A percentile compares a stretch with the other conserved stretches of the same genome.
Conservation (phyloP, 1,140 invertebrate species). For the Pseudomyrmex dendroicus region DNA sequence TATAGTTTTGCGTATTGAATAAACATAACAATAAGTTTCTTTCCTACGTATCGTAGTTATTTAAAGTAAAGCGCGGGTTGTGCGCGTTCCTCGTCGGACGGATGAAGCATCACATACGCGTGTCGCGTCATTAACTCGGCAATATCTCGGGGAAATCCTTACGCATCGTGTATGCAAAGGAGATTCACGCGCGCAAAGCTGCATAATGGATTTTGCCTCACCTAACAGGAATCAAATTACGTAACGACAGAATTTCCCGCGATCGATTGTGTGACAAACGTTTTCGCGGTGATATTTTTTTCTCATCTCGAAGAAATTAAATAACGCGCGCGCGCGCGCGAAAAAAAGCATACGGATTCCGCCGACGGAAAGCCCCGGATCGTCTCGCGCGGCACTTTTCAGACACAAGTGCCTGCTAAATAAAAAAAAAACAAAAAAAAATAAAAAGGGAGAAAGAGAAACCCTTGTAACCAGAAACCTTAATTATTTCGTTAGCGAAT, state of each 20-base stretch:
- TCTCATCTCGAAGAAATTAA: background rate
- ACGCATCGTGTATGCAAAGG: background rate
- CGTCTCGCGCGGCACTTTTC: background rate
- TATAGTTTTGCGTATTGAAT: too few species aligned
- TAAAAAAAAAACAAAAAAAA: too few species aligned
- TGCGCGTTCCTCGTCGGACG: too few species aligned
- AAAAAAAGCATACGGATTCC: background rate
- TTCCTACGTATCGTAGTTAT: too few species aligned
- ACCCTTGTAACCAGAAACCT: background rate
- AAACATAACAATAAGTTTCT: too few species aligned
- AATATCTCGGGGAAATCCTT: constrained; percentile 33
- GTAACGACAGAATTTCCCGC: background rate
- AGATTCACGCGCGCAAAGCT: background rate
- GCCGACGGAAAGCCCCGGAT: too few species aligned
- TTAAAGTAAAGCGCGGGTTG: too few species aligned
- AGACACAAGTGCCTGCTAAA: background rate
- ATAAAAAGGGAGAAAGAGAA: too few species aligned
- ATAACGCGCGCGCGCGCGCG: background rate
- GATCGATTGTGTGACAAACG: constrained; percentile 16
- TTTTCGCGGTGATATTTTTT: background rate
- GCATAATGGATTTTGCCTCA: constrained; percentile 35
- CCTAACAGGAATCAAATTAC: constrained; percentile 7
- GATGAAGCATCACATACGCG: too few species aligned
- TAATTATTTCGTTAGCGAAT: constrained; percentile 25
- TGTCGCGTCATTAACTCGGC: constrained; percentile 42